phyloP scores from a whole-genome alignment of 2,888 invertebrate species.

The Pristionchus entomophagus region DNA sequence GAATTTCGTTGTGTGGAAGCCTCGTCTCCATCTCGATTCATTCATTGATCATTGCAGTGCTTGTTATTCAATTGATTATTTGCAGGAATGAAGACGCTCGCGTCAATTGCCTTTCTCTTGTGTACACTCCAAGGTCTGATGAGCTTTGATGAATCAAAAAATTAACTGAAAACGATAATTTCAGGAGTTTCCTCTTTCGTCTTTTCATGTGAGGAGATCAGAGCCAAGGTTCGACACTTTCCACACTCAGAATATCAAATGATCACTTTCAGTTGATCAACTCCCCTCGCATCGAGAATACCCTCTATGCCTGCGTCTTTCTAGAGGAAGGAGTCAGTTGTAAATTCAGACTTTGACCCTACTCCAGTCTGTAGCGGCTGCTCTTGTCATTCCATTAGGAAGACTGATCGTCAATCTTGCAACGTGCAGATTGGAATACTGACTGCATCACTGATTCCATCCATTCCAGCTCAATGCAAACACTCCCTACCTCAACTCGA shows the following conservation, averaged over 20 bases:
- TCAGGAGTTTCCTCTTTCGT: conserved; percentile 25
- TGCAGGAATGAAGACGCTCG: conserved; percentile 4
- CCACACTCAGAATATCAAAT: neutral
- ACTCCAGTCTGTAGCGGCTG: neutral
- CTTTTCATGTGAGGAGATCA: conserved; percentile 22
- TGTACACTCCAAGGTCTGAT: neutral
- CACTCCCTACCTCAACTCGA: neutral
- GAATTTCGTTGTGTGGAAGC: conserved; percentile 8
- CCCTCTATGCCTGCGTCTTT: neutral
- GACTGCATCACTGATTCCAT: no score
- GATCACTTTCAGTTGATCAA: conserved; percentile 3
- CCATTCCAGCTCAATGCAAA: neutral
- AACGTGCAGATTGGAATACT: no score
- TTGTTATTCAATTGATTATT: neutral
- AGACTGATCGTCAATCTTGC: no score
- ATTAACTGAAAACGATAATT: no score
- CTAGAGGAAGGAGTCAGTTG: conserved; percentile 30
- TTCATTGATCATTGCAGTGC: neutral
- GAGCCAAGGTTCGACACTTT: neutral
- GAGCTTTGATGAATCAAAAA: neutral
- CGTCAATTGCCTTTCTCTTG: neutral
- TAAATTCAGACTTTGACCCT: neutral
- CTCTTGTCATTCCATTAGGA: neutral
- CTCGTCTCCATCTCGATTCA: neutral
- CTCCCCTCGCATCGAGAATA: conserved; percentile 4